phyloP scores from a whole-genome alignment of 2,797 vertebrate genomes.

The Ceyx erithaca region DNA sequence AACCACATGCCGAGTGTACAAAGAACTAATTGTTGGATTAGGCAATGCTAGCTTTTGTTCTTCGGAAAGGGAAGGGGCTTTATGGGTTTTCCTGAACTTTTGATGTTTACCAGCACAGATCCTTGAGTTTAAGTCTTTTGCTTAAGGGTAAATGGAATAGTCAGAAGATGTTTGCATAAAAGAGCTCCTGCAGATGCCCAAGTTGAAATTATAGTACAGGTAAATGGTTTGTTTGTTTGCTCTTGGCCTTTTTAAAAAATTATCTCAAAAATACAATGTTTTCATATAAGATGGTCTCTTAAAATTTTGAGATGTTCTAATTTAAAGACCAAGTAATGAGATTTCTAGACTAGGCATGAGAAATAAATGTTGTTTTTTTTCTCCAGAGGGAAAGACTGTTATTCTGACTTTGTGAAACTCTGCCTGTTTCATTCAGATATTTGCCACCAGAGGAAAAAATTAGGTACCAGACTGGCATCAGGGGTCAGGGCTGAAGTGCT shows the following conservation, averaged over 20 bases:
- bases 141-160: background rate
- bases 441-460: background rate
- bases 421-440: background rate
- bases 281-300: background rate
- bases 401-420: background rate
- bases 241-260: no score
- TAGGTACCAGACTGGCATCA: background rate
- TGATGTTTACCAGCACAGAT: background rate
- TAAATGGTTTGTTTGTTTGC: background rate
- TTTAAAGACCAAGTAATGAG: background rate
- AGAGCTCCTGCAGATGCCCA: background rate
- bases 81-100: background rate
- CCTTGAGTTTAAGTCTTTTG: background rate
- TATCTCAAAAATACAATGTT: background rate
- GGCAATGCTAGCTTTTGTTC: background rate
- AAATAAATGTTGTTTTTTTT: background rate
- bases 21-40: background rate
- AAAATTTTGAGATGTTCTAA: background rate
- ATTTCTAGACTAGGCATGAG: background rate
- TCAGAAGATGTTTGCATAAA: background rate
- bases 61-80: background rate
- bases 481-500: fast-evolving
- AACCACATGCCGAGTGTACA: background rate
- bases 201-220: background rate
- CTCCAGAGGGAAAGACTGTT: background rate